These are phyloP conservation scores for Amblyraja radiata DNA, from an alignment of 2,797 vertebrate species.

Conservation along the genomic window DNA sequence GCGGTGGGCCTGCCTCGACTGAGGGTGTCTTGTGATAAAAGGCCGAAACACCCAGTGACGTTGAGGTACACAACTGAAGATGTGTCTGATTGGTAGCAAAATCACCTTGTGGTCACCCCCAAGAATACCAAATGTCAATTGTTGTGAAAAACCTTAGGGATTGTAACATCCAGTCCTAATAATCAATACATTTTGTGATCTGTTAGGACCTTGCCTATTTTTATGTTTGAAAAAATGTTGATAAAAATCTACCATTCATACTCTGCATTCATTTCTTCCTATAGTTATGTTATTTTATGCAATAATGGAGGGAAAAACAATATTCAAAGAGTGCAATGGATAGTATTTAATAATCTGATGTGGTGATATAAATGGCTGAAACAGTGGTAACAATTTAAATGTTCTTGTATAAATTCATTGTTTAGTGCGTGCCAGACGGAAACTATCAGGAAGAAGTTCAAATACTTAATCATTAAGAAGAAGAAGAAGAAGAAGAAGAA, in stretches of 20 bases:
- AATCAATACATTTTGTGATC: too few relatives aligned
- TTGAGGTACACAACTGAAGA: too few relatives aligned
- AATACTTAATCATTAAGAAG: too few relatives aligned
- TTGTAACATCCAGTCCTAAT: too few relatives aligned
- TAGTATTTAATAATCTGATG: background rate
- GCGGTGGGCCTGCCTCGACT: too few relatives aligned
- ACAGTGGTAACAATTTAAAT: background rate
- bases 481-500: too few relatives aligned
- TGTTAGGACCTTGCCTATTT: background rate
- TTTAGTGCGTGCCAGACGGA: background rate
- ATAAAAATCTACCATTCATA: background rate
- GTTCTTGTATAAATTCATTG: background rate
- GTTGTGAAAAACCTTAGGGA: too few relatives aligned
- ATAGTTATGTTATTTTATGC: background rate
- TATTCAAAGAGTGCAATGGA: background rate
- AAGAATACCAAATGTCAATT: too few relatives aligned
- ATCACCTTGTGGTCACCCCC: too few relatives aligned
- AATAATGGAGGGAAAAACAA: background rate
- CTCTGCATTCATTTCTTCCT: background rate
- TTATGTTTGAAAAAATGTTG: background rate
- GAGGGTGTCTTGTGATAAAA: too few relatives aligned
- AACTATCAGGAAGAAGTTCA: background rate
- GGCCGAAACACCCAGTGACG: too few relatives aligned
- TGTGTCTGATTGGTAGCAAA: too few relatives aligned
- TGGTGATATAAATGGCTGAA: background rate